These are phyloP conservation scores for Dryobota labecula DNA, from an alignment of 2,888 invertebrate genomes.

Conservation along the genomic window DNA sequence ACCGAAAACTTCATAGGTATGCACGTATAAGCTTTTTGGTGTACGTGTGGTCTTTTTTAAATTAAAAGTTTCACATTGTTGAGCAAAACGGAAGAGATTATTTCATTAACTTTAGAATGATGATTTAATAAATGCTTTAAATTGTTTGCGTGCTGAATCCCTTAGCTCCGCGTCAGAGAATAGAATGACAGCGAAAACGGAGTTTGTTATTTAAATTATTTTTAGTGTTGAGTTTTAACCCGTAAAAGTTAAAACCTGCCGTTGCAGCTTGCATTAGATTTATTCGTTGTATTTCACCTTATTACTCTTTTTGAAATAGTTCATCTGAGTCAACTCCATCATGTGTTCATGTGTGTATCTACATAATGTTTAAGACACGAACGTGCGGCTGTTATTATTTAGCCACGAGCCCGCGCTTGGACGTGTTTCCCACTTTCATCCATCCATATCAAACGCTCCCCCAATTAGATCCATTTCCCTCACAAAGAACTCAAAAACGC, in stretches of 20 bases:
- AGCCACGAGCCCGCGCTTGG: too few species aligned
- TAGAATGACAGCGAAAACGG: not conserved
- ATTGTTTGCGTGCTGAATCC: conserved; percentile 4
- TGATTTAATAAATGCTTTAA: conserved; percentile 38
- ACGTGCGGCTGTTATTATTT: too few species aligned
- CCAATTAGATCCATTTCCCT: conserved; percentile 13
- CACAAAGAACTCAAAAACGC: conserved; percentile 7
- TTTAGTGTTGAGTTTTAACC: not conserved
- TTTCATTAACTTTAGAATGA: conserved; percentile 42
- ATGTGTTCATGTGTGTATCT: too few species aligned
- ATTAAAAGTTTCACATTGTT: conserved; percentile 55
- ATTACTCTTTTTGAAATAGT: not conserved
- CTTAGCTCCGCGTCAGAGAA: not conserved
- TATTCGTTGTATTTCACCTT: not conserved
- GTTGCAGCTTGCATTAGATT: not conserved
- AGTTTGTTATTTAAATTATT: not conserved
- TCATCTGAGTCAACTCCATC: too few species aligned
- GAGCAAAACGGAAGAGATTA: conserved; percentile 42
- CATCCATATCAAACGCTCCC: conserved; percentile 1
- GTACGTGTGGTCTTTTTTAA: conserved; percentile 52
- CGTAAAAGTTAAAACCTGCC: too few species aligned
- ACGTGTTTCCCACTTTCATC: not conserved
- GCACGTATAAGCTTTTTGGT: conserved; percentile 53
- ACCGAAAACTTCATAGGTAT: conserved; percentile 58
- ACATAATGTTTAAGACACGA: too few species aligned